A percentile compares a stretch with the other conserved stretches of the same genome.
Conservation (phyloP, 1,140 invertebrate genomes). For the Venturia canescens region DNA sequence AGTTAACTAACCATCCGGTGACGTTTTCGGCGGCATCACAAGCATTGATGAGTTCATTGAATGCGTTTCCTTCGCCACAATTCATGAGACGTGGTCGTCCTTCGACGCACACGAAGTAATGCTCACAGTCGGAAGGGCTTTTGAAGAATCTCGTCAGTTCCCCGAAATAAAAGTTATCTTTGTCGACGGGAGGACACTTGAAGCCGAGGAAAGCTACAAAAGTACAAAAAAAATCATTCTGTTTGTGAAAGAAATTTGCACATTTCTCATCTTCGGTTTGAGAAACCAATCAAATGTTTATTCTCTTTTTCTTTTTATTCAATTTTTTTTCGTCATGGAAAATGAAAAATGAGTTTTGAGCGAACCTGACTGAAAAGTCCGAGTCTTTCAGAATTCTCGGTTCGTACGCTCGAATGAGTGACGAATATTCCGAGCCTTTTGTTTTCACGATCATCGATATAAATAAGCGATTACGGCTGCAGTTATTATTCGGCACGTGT, state of each 20-base stretch:
- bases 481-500: constrained; percentile 9
- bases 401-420: no score
- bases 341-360: no score
- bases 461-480: no score
- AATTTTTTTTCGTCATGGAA: no score
- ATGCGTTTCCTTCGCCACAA: constrained; percentile 88
- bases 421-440: neutral
- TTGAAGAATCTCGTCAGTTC: constrained; percentile 79
- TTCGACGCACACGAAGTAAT: constrained; percentile 89
- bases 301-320: no score
- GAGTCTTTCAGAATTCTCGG: no score
- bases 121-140: constrained; percentile 84
- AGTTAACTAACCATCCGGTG: constrained; percentile 80
- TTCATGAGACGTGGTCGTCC: constrained; percentile 83
- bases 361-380: no score
- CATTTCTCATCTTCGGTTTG: no score
- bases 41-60: constrained; percentile 84
- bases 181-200: constrained; percentile 79
- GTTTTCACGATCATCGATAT: neutral
- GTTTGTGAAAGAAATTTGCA: neutral
- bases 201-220: constrained; percentile 82
- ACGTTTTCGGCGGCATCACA: constrained; percentile 90
- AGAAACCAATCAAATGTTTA: no score
- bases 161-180: constrained; percentile 73
- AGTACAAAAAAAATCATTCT: constrained; percentile 48